Conservation (phyloP, 2,888 invertebrate species). For the Acanthosoma haemorrhoidale region DNA sequence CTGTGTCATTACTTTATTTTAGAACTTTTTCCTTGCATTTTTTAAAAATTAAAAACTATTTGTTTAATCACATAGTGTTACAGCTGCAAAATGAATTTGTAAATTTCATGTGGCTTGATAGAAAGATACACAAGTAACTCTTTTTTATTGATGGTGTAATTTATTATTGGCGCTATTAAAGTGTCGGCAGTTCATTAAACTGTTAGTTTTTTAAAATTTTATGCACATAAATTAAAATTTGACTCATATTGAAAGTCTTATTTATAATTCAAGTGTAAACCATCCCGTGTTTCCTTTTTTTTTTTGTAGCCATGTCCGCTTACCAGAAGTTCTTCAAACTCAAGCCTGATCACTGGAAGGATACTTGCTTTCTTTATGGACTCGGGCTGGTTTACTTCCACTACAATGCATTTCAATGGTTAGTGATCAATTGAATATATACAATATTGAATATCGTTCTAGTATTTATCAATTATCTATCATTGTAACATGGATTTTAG, state of each 20-base stretch:
- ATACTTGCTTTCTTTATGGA: slow-evolving; percentile 88
- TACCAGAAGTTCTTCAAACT: slow-evolving; percentile 84
- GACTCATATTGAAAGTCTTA: too few species aligned
- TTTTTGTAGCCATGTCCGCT: slow-evolving; percentile 81
- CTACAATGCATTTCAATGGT: slow-evolving; percentile 93
- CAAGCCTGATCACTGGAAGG: slow-evolving; percentile 78
- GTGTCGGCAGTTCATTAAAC: background rate
- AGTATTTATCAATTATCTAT: too few species aligned
- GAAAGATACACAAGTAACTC: too few species aligned
- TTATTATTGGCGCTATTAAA: background rate
- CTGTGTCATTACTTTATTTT: background rate
- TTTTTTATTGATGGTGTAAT: too few species aligned
- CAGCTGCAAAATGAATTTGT: background rate
- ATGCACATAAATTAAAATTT: too few species aligned
- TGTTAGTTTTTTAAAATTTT: background rate
- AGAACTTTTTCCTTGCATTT: background rate
- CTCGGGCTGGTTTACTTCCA: slow-evolving; percentile 94
- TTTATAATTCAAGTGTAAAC: too few species aligned
- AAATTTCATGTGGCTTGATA: background rate
- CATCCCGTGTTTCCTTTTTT: background rate
- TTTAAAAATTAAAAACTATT: too few species aligned
- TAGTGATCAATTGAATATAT: too few species aligned
- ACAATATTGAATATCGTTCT: too few species aligned
- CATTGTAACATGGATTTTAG: too few species aligned
- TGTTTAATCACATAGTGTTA: background rate